These are phyloP conservation scores for Heterocephalus glaber DNA, from an alignment of 2,113 vertebrate species.

Conservation along the genomic window DNA sequence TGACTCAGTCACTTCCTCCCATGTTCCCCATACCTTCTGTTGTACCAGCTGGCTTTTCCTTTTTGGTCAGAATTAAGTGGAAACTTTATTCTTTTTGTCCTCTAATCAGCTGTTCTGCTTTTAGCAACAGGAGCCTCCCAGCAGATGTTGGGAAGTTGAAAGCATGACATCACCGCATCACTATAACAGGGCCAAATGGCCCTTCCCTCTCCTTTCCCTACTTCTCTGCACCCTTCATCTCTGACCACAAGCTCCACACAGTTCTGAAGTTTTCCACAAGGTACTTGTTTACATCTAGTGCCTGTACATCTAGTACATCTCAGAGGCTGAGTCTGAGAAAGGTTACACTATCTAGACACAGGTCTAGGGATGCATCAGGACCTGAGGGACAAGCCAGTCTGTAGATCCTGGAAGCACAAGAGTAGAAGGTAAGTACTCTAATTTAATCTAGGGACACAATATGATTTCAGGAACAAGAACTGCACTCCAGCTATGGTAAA, in stretches of 20 bases:
- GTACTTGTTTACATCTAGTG: constrained; percentile 9
- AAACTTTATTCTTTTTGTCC: neutral
- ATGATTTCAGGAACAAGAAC: neutral
- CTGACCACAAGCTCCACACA: neutral
- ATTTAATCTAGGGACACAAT: neutral
- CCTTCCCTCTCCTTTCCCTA: neutral
- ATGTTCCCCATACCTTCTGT: constrained; percentile 54
- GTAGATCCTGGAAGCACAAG: neutral
- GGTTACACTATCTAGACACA: neutral
- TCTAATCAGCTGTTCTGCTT: constrained; percentile 73
- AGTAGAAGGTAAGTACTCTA: neutral
- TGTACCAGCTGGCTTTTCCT: constrained; percentile 73
- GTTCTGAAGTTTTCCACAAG: constrained; percentile 1
- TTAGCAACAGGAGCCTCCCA: constrained; percentile 68
- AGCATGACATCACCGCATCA: constrained; percentile 62
- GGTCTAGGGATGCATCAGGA: neutral
- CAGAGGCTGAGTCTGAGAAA: neutral
- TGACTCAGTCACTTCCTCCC: constrained; percentile 62
- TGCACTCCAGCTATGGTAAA: neutral
- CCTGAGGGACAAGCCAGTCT: neutral
- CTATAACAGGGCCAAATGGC: neutral
- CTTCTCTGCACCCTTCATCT: neutral
- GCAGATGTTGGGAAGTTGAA: constrained; percentile 65
- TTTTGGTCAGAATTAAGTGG: constrained; percentile 72
- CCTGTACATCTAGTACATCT: too few relatives aligned